Conservation (phyloP, 92 coral and sea anemone genomes). For the Metridium senile region DNA sequence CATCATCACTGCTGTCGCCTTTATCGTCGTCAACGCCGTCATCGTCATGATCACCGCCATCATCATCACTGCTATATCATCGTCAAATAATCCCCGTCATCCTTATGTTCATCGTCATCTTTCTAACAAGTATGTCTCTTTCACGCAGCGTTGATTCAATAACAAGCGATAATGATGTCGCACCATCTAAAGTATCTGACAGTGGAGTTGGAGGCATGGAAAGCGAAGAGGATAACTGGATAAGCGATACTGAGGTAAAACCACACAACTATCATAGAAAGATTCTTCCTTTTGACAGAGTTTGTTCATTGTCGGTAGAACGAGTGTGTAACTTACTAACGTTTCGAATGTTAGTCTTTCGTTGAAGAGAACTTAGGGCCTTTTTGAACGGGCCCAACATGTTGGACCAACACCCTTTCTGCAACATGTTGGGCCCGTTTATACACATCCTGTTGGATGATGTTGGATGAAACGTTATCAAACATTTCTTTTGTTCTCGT, state of each 20-base stretch:
- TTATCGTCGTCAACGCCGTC: background rate
- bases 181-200: conserved; percentile 87
- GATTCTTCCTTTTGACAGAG: background rate
- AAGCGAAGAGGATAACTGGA: conserved; percentile 96
- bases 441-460: too few species aligned
- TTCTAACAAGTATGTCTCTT: background rate
- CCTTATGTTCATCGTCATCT: conserved; percentile 3
- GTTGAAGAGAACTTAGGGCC: too few species aligned
- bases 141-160: conserved; percentile 72
- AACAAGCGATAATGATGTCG: conserved; percentile 79
- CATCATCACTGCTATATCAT: background rate
- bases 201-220: conserved; percentile 96
- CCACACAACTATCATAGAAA: too few species aligned
- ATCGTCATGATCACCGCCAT: background rate
- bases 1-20: background rate
- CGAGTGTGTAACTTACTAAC: too few species aligned
- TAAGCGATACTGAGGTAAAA: conserved; percentile 87
- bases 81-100: background rate
- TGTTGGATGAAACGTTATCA: too few species aligned
- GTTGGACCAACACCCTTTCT: too few species aligned
- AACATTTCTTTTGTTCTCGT: too few species aligned
- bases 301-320: background rate
- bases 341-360: too few species aligned
- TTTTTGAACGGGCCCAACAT: too few species aligned
- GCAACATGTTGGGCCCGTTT: too few species aligned